A percentile compares a stretch with the other conserved stretches of the same genome.
These are phyloP conservation scores for Ahaetulla prasina DNA, from an alignment of 2,113 vertebrate genomes.

Conservation along the genomic window DNA sequence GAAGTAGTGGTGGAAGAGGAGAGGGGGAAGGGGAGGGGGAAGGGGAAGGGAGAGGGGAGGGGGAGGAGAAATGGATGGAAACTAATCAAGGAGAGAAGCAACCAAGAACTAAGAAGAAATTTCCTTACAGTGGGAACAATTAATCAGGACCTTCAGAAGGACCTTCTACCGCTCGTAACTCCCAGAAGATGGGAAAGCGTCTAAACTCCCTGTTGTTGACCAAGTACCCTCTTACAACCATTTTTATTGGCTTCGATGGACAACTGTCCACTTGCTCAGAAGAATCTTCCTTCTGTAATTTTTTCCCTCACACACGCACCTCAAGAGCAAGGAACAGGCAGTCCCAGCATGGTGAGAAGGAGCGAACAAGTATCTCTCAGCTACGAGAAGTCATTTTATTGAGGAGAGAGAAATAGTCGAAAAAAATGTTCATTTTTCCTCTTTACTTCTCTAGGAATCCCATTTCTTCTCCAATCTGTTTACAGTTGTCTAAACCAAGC, in stretches of 20 bases:
- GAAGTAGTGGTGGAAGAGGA: too few relatives aligned
- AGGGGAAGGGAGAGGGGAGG: too few relatives aligned
- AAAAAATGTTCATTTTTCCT: constrained; percentile 4
- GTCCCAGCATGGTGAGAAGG: not conserved
- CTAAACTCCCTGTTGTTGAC: not conserved
- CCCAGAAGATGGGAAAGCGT: not conserved
- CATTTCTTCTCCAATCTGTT: constrained; percentile 22
- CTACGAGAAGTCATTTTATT: not conserved
- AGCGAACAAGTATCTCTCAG: not conserved
- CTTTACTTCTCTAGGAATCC: not conserved
- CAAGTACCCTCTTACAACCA: not conserved
- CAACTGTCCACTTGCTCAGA: not conserved
- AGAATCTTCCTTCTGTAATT: not conserved
- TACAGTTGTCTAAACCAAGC: constrained; percentile 39
- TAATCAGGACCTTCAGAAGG: not conserved
- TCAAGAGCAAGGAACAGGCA: not conserved
- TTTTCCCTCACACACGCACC: not conserved
- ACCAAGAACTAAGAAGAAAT: not conserved
- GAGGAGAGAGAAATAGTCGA: not conserved
- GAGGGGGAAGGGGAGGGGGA: too few relatives aligned
- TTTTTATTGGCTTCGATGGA: not conserved
- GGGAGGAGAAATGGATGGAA: not conserved
- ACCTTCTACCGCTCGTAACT: not conserved
- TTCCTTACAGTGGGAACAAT: not conserved
- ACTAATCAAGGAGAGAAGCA: not conserved